Percentiles rank a stretch among this genome's conserved stretches.
Evolutionary conservation across 2,888 invertebrate genomes (phyloP).

Genomic region (Oithona nana): DNA sequence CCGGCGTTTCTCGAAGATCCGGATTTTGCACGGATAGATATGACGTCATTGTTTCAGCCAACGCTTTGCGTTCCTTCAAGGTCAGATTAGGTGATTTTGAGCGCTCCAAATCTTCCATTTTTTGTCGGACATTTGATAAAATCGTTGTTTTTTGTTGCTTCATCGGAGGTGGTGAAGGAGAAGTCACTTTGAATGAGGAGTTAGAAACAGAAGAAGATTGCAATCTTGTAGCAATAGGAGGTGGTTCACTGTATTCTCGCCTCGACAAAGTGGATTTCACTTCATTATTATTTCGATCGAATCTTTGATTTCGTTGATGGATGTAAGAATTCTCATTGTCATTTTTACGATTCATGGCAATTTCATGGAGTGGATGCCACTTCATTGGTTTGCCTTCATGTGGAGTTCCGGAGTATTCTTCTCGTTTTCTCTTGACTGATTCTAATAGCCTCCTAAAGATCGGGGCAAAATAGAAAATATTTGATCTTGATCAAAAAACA

Average conservation of each 20-base stretch:
- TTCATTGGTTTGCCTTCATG: not conserved
- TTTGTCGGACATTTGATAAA: not conserved
- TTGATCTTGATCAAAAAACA: too few relatives aligned
- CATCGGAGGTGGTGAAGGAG: too few relatives aligned
- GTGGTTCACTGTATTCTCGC: not conserved
- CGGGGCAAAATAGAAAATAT: too few relatives aligned
- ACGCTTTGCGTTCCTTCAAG: conserved; percentile 1
- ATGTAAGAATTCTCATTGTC: too few relatives aligned
- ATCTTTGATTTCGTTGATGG: too few relatives aligned
- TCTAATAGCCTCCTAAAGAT: not conserved
- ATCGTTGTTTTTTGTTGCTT: too few relatives aligned
- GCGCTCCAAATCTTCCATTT: not conserved
- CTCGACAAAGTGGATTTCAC: not conserved
- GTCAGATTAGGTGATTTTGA: not conserved
- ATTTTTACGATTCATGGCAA: not conserved
- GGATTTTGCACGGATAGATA: conserved; percentile 1
- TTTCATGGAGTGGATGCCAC: not conserved
- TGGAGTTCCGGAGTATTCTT: too few relatives aligned
- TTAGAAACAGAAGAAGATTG: not conserved
- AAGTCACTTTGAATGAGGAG: too few relatives aligned
- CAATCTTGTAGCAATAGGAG: not conserved
- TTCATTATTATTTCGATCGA: not conserved
- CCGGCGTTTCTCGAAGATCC: not conserved
- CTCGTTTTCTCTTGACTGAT: not conserved
- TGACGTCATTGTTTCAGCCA: not conserved